Conservation (phyloP, 2,797 vertebrate species). For the Chanos chanos region DNA sequence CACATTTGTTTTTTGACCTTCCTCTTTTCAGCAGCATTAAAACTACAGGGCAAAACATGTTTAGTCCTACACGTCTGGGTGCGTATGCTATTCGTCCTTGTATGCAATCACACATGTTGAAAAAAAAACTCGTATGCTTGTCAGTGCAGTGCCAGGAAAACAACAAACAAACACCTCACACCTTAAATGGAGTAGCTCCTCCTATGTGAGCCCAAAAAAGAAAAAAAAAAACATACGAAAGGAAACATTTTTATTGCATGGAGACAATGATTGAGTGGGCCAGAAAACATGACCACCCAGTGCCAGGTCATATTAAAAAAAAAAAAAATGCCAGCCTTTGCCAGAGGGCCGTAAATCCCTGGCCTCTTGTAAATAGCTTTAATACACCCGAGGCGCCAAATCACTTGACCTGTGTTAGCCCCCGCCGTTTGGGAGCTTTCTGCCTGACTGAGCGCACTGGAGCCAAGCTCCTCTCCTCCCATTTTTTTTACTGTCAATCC, state of each 20-base stretch:
- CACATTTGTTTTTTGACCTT: too few species aligned
- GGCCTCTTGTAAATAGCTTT: conserved; percentile 79
- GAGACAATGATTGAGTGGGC: conserved; percentile 70
- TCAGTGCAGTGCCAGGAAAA: conserved; percentile 5
- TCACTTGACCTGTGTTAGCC: conserved; percentile 86
- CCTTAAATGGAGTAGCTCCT: too few species aligned
- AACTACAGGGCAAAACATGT: too few species aligned
- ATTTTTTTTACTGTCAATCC: conserved; percentile 80
- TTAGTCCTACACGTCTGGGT: too few species aligned
- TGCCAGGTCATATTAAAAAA: conserved; percentile 71
- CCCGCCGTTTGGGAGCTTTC: conserved; percentile 72
- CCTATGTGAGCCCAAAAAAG: conserved; percentile 48
- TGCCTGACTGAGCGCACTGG: conserved; percentile 75
- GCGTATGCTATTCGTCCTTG: too few species aligned
- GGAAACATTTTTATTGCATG: conserved; percentile 62
- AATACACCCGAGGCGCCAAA: conserved; percentile 85
- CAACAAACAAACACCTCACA: conserved; percentile 10
- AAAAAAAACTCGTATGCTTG: not conserved
- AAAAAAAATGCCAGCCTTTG: conserved; percentile 52
- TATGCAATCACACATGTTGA: not conserved
- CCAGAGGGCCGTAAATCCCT: conserved; percentile 71
- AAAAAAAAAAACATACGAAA: conserved; percentile 57
- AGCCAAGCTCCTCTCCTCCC: conserved; percentile 74
- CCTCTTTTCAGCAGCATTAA: too few species aligned
- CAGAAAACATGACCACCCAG: conserved; percentile 57